These are phyloP conservation scores for Apeltes quadracus DNA, from an alignment of 2,113 vertebrate genomes.

Conservation along the genomic window DNA sequence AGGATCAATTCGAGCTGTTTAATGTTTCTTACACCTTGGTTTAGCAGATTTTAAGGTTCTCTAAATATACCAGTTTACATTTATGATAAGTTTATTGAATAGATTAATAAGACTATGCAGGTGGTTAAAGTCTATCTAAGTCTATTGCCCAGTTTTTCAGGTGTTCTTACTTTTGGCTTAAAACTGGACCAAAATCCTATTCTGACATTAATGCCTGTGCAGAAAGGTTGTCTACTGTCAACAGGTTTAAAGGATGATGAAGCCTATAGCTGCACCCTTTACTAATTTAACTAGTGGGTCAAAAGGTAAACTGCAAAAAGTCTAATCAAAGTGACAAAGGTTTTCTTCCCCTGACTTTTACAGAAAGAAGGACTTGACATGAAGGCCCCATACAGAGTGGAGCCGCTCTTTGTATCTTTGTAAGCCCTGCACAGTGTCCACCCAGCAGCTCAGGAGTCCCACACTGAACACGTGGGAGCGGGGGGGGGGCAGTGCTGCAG, in stretches of 20 bases:
- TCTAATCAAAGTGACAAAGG: slow-evolving; percentile 38
- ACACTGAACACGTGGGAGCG: neutral
- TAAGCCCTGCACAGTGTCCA: slow-evolving; percentile 43
- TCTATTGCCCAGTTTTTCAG: neutral
- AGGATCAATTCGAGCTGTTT: neutral
- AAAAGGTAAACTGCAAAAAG: slow-evolving; percentile 18
- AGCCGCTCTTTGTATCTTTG: slow-evolving; percentile 47
- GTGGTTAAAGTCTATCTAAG: neutral
- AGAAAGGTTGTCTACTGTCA: neutral
- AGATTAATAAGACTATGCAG: neutral
- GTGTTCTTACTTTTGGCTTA: neutral
- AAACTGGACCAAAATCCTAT: neutral
- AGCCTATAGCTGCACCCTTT: neutral
- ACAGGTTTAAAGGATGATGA: neutral
- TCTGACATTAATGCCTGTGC: neutral
- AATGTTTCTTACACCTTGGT: neutral
- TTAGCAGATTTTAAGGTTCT: neutral
- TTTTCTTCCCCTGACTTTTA: slow-evolving; percentile 20
- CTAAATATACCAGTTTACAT: neutral
- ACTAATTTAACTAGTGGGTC: slow-evolving; percentile 23
- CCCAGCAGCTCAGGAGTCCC: slow-evolving; percentile 16
- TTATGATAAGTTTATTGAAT: neutral
- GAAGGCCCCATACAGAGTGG: slow-evolving; percentile 70
- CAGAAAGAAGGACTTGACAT: slow-evolving; percentile 53
- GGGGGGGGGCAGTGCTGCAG: neutral